Percentiles rank a stretch among this genome's conserved stretches.
phyloP scores from a whole-genome alignment of 2,888 invertebrate genomes.

The Heliconius hortense region DNA sequence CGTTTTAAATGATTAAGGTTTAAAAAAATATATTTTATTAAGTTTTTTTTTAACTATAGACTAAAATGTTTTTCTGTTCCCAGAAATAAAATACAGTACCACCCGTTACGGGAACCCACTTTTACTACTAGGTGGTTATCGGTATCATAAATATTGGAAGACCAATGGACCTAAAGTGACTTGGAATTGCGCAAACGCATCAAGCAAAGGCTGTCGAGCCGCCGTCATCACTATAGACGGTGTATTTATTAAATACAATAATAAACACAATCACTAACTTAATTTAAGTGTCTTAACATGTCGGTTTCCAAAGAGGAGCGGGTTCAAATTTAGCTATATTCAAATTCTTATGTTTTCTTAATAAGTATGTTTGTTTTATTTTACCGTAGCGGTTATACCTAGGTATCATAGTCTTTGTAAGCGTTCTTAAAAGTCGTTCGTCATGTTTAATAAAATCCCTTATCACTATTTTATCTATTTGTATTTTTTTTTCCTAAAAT shows the following conservation, averaged over 20 bases:
- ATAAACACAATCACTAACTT: conserved; percentile 13
- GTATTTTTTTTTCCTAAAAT: not conserved
- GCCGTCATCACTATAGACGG: not conserved
- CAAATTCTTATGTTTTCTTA: too few species aligned
- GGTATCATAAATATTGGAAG: conserved; percentile 49
- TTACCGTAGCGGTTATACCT: not conserved
- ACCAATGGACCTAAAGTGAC: conserved; percentile 45
- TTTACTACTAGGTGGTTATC: conserved; percentile 31
- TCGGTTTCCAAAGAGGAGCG: too few species aligned
- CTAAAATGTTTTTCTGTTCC: not conserved
- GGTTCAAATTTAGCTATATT: too few species aligned
- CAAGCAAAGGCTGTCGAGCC: not conserved
- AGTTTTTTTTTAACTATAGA: too few species aligned
- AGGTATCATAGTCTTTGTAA: not conserved
- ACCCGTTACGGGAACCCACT: conserved; percentile 52
- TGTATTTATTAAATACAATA: not conserved
- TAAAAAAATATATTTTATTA: too few species aligned
- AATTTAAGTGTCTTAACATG: too few species aligned
- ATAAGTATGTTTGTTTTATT: not conserved
- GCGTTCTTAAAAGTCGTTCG: not conserved
- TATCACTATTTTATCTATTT: not conserved
- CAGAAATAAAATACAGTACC: conserved; percentile 31
- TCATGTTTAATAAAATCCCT: not conserved
- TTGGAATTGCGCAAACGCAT: conserved; percentile 48
- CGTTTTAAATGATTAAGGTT: not conserved